Evolutionary conservation across 2,113 vertebrate species (phyloP).

Genomic region (human): DNA sequence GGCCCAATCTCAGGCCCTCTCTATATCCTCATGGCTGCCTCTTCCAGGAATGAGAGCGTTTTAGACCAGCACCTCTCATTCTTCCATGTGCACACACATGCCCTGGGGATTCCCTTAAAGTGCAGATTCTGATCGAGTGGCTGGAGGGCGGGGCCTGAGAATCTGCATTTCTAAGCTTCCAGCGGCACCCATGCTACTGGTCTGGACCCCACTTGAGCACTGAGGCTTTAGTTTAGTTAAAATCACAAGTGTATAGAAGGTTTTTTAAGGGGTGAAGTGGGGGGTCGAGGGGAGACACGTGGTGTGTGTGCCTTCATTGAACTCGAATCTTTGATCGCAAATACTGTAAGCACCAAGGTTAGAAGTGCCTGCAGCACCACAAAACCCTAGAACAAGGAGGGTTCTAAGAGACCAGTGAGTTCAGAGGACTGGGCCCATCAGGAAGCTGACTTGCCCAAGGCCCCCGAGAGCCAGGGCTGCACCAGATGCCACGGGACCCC

Average conservation of each 20-base stretch:
- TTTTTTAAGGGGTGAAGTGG: neutral
- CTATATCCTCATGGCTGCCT: neutral
- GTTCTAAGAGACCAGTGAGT: neutral
- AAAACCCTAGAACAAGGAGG: neutral
- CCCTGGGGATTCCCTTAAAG: neutral
- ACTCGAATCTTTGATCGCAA: neutral
- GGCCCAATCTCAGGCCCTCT: neutral
- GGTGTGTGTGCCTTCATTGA: neutral
- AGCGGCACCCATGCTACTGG: neutral
- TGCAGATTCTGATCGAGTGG: fast-evolving
- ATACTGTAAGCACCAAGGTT: neutral
- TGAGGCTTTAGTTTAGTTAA: neutral
- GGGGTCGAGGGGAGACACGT: neutral
- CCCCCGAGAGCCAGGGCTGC: neutral
- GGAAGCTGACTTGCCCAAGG: neutral
- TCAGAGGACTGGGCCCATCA: neutral
- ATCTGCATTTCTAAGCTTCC: neutral
- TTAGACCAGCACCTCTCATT: neutral
- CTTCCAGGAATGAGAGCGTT: neutral
- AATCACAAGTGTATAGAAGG: neutral
- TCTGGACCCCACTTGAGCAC: neutral
- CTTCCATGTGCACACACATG: too few species aligned
- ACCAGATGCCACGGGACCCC: neutral
- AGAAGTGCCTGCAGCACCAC: neutral
- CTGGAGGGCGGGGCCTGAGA: neutral